These are phyloP conservation scores for Myotis davidii DNA, from an alignment of 2,113 vertebrate species.

Conservation along the genomic window DNA sequence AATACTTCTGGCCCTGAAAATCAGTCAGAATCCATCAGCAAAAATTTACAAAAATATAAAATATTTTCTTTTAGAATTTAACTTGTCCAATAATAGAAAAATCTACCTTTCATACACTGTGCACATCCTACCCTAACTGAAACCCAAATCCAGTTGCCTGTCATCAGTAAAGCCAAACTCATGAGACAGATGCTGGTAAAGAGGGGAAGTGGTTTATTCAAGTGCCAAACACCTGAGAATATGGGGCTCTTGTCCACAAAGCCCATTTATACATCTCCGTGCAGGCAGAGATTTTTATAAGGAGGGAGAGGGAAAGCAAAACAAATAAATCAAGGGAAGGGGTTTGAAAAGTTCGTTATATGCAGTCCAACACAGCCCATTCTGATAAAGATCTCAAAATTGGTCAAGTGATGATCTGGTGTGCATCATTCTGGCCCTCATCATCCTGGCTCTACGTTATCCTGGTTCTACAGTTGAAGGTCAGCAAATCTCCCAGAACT, in stretches of 20 bases:
- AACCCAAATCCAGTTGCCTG: not conserved
- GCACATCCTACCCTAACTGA: not conserved
- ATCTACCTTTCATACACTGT: not conserved
- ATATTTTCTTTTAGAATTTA: not conserved
- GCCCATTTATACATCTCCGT: not conserved
- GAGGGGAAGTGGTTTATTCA: not conserved
- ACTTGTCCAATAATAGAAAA: not conserved
- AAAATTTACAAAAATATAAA: constrained; percentile 6
- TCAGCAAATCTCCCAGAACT: not conserved
- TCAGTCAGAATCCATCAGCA: not conserved
- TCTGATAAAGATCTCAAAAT: not conserved
- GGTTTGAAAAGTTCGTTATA: not conserved
- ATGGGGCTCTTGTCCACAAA: not conserved
- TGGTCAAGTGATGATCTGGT: not conserved
- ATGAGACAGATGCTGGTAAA: not conserved
- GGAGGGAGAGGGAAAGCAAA: not conserved
- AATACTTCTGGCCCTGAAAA: not conserved
- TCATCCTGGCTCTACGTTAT: not conserved
- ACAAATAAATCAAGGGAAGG: not conserved
- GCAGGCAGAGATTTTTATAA: not conserved
- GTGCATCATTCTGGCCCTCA: not conserved
- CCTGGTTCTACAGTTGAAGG: not conserved
- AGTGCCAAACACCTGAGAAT: not conserved
- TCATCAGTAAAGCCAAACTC: not conserved
- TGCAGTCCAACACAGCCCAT: not conserved